phyloP scores from a whole-genome alignment of 1,140 invertebrate species.

The Philotrypesis tridentata region DNA sequence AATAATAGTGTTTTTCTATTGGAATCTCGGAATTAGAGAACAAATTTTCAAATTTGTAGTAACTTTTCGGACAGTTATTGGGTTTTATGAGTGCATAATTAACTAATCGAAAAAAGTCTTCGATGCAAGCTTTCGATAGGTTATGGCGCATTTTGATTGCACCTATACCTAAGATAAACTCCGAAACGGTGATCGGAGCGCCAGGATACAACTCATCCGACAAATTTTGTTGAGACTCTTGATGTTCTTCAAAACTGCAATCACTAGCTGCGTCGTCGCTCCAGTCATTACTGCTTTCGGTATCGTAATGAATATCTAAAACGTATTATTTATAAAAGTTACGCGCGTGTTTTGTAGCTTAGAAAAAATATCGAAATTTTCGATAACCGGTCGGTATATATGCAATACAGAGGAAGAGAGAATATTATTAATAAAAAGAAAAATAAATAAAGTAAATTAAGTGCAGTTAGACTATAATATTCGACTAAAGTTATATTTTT shows the following conservation, averaged over 20 bases:
- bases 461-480: no score
- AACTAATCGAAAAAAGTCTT: neutral
- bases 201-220: neutral
- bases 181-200: neutral
- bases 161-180: neutral
- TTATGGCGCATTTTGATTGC: neutral
- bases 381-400: no score
- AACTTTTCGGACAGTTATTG: neutral
- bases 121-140: neutral
- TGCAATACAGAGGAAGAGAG: no score
- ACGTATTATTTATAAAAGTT: no score
- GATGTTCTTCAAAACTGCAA: no score
- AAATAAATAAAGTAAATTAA: neutral
- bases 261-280: no score
- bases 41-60: neutral
- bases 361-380: no score
- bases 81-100: neutral
- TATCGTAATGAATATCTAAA: neutral
- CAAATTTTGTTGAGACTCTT: no score
- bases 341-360: no score
- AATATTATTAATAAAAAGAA: neutral
- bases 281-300: no score
- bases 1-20: neutral
- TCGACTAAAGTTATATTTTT: no score
- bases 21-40: neutral